Evolutionary conservation across 2,888 invertebrate species (phyloP), one percentile per base, ranked within the genome.

Genomic region (Altica lythri): DNA sequence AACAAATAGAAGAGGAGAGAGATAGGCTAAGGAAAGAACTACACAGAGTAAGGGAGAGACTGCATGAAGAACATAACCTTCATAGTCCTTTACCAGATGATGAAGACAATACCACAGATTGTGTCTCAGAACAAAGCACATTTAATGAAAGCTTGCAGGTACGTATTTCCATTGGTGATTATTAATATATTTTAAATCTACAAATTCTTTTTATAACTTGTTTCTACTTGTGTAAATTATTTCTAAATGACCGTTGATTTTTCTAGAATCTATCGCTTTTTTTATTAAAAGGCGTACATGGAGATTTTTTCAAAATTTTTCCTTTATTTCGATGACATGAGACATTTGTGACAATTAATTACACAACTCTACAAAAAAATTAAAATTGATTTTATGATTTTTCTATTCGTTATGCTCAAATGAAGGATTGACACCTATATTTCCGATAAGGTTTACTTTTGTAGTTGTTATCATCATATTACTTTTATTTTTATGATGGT

Each of bases 1-100:
- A 85, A 74, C 84, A 86, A 68, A 80, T 86, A 65, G 90, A 90
- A 72, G 87, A 88, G 68, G 90, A 90, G 72, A 79, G 87, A 52
- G 88, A 88, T 68, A 80, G 83, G 65, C 76, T 90, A 67, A 81
- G 89, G 29, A 83, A 84, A 63, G 90, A 90, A 72, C 77, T 89
- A 67, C 84, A 86, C 68, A 82, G 83, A 69, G 82, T 85, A 59
- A 81, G 88, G 65, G 90, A 90, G 73, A 84, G 86, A 68, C 77
- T 88, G 57, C 86, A 87, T 71, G 83, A 83, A 63, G 78, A 72
- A 53, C 67, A 70, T 50, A 64, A 68, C 43, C 60, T 83, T 72
- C 81, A 81, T 69, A 71, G 72, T 51, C 66, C 71, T 30, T 59
- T 64, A 48, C 53, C 57, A 47, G 51, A 56, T 50, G 65, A 67